Base-by-base conservation (phyloP, 1,140 invertebrate species). In the Prorops nasuta region DNA sequence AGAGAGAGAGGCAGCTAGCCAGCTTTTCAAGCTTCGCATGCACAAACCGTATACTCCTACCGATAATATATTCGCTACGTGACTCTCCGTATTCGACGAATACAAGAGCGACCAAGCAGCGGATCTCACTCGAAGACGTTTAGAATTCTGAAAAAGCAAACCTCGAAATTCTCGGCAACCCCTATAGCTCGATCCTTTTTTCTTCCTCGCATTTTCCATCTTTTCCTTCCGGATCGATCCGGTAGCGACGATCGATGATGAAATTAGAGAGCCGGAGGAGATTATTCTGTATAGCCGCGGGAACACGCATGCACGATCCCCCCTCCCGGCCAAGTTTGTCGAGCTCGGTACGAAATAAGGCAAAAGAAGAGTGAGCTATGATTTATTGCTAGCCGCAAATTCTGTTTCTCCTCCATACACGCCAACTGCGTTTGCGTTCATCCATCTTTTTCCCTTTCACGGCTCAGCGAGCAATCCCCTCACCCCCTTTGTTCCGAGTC, bases 371-470 rank as follows among this genome's bases (percentile, higher is more conserved):
- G 58, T 49, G 24, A 10, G 54, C 58, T 74, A 77, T 77, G 75
- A 77, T 77, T 77, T 77, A 77, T 77, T 74, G 69, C 68, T 61
- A 60, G 66, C 59, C 64, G 72, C 69, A 74, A 73, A 76, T 77
- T 76, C 68, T 75, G 74, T 74, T 76, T 74, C 74, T 74, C 71
- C 67, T 55, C 50, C 35, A 63, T 60, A 54, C 65, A 63, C 67
- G 60, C 67, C 71, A 75, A 74, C 72, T 73, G 66, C 75, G 70
- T 69, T 74, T 70, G 66, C 65, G 67, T 76, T 72, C 74, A 77
- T 77, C 74, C 68, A 76, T 77, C 74, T 77, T 76, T 77, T 77
- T 77, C 67, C 67, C 72, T 76, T 76, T 76, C 67, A 77, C 66
- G 69, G 66, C 67, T 77, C 67, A 68, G 62, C 69, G 66, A 65